phyloP scores from a whole-genome alignment of 2,797 vertebrate genomes.

The Acropternis orthonyx region DNA sequence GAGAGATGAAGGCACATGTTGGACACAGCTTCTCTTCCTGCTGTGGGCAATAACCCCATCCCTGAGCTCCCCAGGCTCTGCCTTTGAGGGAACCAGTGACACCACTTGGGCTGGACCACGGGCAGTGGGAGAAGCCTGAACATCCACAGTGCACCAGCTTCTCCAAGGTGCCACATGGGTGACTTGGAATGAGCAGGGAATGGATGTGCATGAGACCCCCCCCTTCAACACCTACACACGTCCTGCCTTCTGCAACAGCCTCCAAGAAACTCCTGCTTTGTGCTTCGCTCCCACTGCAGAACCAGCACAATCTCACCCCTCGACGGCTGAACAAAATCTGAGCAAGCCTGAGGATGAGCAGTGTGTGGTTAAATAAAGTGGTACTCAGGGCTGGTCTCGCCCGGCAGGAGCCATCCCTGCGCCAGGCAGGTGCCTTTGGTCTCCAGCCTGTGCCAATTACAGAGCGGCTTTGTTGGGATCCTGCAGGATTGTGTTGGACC shows the following conservation, averaged over 20 bases:
- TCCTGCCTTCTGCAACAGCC: background rate
- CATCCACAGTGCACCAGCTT: accelerated
- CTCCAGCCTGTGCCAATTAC: accelerated
- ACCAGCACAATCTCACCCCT: accelerated
- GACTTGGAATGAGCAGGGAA: background rate
- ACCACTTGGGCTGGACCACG: accelerated
- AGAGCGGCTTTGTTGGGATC: background rate
- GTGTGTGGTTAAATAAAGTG: accelerated
- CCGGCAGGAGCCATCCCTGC: accelerated
- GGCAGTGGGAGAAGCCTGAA: background rate
- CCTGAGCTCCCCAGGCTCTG: background rate
- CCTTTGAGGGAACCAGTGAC: accelerated
- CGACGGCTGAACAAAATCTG: accelerated
- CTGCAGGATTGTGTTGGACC: accelerated
- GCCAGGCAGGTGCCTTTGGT: background rate
- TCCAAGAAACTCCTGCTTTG: accelerated
- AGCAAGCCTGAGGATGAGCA: accelerated
- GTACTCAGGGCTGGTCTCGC: accelerated
- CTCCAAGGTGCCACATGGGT: accelerated
- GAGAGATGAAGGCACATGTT: accelerated
- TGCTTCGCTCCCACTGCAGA: background rate
- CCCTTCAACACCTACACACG: accelerated
- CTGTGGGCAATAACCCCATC: accelerated
- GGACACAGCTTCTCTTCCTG: background rate
- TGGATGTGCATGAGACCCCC: accelerated